phyloP scores from a whole-genome alignment of 2,888 invertebrate species.

The Drosophila leonis region DNA sequence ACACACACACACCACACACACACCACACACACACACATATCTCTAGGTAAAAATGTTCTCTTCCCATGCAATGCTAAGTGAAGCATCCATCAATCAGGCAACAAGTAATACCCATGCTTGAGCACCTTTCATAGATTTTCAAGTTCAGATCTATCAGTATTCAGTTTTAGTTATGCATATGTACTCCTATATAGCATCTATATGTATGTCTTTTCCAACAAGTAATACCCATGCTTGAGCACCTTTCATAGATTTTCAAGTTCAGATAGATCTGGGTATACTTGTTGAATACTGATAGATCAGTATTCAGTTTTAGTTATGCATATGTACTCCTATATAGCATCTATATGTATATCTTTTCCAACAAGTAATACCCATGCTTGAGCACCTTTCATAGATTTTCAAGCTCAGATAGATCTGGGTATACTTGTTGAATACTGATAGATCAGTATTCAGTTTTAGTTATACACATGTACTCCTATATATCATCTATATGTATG shows the following conservation, averaged over 20 bases:
- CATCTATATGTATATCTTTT: neutral
- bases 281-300: no score
- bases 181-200: neutral
- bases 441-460: no score
- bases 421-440: no score
- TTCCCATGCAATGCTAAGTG: neutral
- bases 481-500: neutral
- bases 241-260: neutral
- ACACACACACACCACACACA: neutral
- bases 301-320: neutral
- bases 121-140: neutral
- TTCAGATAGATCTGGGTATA: neutral
- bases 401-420: no score
- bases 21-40: neutral
- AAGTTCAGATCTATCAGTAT: neutral
- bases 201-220: neutral
- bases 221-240: neutral
- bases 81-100: neutral
- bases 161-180: neutral
- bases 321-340: neutral
- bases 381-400: neutral
- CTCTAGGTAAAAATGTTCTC: constrained; percentile 6
- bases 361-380: neutral
- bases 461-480: neutral
- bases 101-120: neutral